Evolutionary conservation across 2,113 vertebrate genomes (phyloP).

Genomic region (Trematocara macrostoma): DNA sequence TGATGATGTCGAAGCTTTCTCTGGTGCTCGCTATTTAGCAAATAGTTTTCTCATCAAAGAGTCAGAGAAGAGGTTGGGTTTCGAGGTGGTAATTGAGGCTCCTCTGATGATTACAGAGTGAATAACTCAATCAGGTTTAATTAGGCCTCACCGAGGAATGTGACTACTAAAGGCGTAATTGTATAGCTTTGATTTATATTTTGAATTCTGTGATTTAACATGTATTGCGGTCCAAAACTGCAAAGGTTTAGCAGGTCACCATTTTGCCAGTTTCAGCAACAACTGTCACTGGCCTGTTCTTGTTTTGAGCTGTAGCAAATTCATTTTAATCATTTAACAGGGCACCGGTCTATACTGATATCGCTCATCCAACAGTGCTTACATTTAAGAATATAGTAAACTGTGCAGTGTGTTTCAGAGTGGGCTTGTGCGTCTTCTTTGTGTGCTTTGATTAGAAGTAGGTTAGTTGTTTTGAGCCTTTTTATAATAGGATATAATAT

Average conservation of each 20-base stretch:
- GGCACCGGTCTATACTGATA: background rate
- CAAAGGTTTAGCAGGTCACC: background rate
- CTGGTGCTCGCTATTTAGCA: background rate
- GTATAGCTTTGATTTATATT: background rate
- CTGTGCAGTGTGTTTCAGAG: background rate
- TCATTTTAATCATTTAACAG: background rate
- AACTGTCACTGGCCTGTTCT: background rate
- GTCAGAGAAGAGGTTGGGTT: background rate
- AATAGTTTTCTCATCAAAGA: conserved; percentile 29
- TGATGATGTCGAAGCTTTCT: conserved; percentile 24
- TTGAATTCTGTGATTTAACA: background rate
- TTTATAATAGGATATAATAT: background rate
- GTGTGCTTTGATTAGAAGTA: background rate
- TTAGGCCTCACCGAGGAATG: background rate
- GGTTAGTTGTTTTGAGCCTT: background rate
- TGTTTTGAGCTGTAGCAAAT: background rate
- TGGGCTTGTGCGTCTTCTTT: background rate
- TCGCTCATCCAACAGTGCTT: background rate
- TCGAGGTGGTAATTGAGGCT: conserved; percentile 27
- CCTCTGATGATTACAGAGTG: background rate
- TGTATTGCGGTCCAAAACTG: background rate
- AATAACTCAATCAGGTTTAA: conserved; percentile 4
- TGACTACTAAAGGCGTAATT: background rate
- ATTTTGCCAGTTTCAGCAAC: background rate
- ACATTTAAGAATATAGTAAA: background rate